Base-by-base conservation (phyloP, 2,113 vertebrate species). In the Plectropomus leopardus region DNA sequence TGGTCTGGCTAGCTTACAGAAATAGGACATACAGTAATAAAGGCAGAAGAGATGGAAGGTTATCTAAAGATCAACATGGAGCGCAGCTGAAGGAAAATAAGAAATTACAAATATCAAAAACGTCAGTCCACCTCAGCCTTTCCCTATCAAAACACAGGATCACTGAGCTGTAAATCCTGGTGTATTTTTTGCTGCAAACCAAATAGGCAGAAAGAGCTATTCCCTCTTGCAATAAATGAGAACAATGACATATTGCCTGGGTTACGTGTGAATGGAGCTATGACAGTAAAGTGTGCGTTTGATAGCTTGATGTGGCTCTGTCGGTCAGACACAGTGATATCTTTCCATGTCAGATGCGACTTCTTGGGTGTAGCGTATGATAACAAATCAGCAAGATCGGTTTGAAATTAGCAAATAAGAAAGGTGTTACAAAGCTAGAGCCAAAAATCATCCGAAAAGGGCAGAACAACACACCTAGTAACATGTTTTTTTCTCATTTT, bases 61-160 rank as follows among this genome's bases (percentile, higher is more conserved):
- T 87, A 87, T 76, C 85, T 67, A 47, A 76, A 44, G 78, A 90
- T 88, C 78, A 86, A 60, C 44, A 74, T 63, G 21, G 60, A 82
- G 73, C 50, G 3, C 58, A 40, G 50, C 74, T 72, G 58, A 70
- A 82, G 55, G 61, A 82, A 76, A 77, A 86, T 68, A 77, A 77
- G 58, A 71, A 84, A 87, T 72, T 66, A 61, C 78, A 75, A 79
- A 87, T 78, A 79, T 76, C 24, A 80, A 82, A 72, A 80, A 84
- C 48, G 69, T 79, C 11, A 15, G 47, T 17, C 44, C 58, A 72
- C 65, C 69, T 83, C 21, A 28, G 74, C 45, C 59, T 44, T 16
- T 24, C 32, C 63, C 58, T 58, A n/a, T 85, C 60, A 76, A 73
- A 89, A 70, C 53, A 36, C 50, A 45, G 57, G 40, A 87, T 78